Evolutionary conservation across 2,113 vertebrate species (phyloP).

Genomic region (Rhombomys opimus): DNA sequence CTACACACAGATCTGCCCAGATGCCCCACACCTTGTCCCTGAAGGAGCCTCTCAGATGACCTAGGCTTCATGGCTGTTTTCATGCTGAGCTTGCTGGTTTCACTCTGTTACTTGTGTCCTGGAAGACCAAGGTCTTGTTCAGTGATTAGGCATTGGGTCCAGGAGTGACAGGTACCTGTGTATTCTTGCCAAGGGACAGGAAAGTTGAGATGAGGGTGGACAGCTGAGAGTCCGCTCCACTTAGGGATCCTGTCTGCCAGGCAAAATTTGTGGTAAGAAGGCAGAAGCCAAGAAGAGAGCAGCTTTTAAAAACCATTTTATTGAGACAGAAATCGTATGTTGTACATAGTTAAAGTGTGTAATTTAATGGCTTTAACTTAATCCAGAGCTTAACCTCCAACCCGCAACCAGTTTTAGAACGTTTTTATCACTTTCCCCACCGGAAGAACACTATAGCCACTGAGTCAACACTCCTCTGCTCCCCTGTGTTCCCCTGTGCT

Average conservation of each 20-base stretch:
- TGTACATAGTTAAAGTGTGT: background rate
- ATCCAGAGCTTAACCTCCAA: background rate
- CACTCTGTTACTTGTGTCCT: background rate
- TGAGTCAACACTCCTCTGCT: background rate
- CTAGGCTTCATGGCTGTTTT: background rate
- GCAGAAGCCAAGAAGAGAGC: background rate
- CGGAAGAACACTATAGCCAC: background rate
- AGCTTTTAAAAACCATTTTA: constrained; percentile 17
- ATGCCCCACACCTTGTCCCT: background rate
- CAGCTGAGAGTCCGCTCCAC: background rate
- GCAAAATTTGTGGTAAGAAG: background rate
- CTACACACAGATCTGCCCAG: background rate
- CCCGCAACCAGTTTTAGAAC: constrained; percentile 37
- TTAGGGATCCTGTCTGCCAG: background rate
- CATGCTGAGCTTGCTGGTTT: background rate
- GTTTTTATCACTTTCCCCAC: background rate
- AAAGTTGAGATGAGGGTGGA: too few species aligned
- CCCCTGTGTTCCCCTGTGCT: background rate
- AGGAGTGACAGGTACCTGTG: background rate
- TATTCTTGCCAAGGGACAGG: background rate
- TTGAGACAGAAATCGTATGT: background rate
- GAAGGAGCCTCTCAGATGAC: background rate
- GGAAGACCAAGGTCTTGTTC: background rate
- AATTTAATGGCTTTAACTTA: background rate
- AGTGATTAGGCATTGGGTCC: background rate